phyloP scores from a whole-genome alignment of 1,140 invertebrate species.

The Zaprionus camerounensis region DNA sequence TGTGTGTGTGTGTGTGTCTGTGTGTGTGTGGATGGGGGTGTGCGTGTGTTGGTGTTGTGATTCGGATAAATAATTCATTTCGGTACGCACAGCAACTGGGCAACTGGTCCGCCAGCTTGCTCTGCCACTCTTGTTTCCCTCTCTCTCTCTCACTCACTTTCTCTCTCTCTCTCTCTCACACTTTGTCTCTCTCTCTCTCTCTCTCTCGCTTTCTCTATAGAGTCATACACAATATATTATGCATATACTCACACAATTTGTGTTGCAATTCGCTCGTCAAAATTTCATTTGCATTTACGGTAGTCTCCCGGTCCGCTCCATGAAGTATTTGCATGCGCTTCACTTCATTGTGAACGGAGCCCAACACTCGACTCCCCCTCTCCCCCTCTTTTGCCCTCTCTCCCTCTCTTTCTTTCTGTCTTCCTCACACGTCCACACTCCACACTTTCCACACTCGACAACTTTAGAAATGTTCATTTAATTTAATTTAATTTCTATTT shows the following conservation, averaged over 20 bases:
- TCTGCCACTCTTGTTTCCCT: neutral
- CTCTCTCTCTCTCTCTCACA: neutral
- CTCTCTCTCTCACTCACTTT: neutral
- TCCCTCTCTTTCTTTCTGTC: neutral
- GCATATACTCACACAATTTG: slow-evolving; percentile 26
- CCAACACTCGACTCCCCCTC: slow-evolving; percentile 37
- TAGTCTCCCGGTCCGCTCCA: slow-evolving; percentile 32
- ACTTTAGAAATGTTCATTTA: slow-evolving; percentile 63
- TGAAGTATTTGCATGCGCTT: slow-evolving; percentile 39
- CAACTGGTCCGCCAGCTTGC: neutral
- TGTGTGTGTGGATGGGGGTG: too few relatives aligned
- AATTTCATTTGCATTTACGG: slow-evolving; percentile 40
- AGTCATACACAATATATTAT: slow-evolving; percentile 9
- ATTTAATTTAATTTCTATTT: slow-evolving; percentile 77
- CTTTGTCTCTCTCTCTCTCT: neutral
- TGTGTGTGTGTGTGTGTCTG: too few relatives aligned
- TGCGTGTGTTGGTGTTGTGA: slow-evolving; percentile 19
- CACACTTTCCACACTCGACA: slow-evolving; percentile 38
- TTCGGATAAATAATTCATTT: slow-evolving; percentile 29
- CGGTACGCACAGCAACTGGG: neutral
- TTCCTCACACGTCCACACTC: neutral
- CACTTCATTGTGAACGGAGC: slow-evolving; percentile 31
- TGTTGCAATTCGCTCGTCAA: slow-evolving; percentile 41
- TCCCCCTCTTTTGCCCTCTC: too few relatives aligned
- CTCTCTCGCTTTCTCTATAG: neutral